Percentiles rank a stretch among this genome's conserved stretches.
phyloP scores from a whole-genome alignment of 1,140 invertebrate species.

The Drosophila melanica region DNA sequence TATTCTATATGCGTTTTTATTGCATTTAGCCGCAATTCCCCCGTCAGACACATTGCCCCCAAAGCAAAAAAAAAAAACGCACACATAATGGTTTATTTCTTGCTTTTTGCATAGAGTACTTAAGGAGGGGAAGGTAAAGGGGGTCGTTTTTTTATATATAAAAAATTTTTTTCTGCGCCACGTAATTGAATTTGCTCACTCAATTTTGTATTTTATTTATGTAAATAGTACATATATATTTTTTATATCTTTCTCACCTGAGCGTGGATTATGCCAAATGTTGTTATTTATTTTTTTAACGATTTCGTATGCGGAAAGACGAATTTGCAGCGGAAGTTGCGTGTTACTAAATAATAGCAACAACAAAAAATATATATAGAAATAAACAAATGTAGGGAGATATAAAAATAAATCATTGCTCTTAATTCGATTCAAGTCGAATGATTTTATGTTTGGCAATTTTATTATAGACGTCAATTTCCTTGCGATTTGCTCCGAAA shows the following conservation, averaged over 20 bases:
- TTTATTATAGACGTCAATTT: conserved; percentile 55
- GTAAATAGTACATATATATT: conserved; percentile 19
- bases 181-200: conserved; percentile 67
- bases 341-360: conserved; percentile 46
- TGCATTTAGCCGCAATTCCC: conserved; percentile 37
- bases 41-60: background rate
- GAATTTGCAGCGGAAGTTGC: conserved; percentile 77
- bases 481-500: conserved; percentile 39
- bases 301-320: conserved; percentile 63
- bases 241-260: conserved; percentile 62
- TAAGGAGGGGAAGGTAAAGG: background rate
- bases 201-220: conserved; percentile 34
- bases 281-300: conserved; percentile 19
- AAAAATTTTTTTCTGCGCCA: conserved; percentile 58
- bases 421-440: conserved; percentile 66
- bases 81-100: conserved; percentile 51
- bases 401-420: conserved; percentile 68
- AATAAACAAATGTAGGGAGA: background rate
- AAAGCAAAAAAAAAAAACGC: conserved; percentile 19
- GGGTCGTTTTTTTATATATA: background rate
- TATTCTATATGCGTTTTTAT: conserved; percentile 77
- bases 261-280: conserved; percentile 25
- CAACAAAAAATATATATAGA: conserved; percentile 14
- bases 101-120: conserved; percentile 21
- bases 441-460: conserved; percentile 59